Conservation (phyloP, 2,113 vertebrate species). For the Nibea albiflora region DNA sequence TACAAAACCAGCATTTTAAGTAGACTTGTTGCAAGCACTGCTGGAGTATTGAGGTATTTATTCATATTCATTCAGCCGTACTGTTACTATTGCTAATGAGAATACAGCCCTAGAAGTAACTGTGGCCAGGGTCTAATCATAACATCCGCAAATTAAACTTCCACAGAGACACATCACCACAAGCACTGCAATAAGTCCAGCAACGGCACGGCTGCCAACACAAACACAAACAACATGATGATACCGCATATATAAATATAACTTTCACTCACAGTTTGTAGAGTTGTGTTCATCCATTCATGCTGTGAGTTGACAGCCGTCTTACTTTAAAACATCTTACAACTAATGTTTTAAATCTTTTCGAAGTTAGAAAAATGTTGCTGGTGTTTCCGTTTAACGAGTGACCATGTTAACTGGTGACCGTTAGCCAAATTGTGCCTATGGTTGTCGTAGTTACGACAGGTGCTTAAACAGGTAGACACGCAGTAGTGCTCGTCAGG, state of each 20-base stretch:
- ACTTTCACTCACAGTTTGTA: conserved; percentile 14
- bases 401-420: no score
- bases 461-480: no score
- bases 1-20: neutral
- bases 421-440: no score
- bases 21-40: neutral
- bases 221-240: neutral
- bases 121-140: neutral
- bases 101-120: neutral
- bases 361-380: no score
- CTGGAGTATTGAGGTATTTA: neutral
- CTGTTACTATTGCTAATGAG: neutral
- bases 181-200: neutral
- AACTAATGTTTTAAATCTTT: neutral
- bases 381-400: neutral
- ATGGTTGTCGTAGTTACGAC: no score
- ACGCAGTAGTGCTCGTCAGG: no score
- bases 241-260: neutral
- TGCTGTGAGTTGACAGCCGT: neutral
- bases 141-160: neutral
- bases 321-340: neutral
- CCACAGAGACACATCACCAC: conserved; percentile 2
- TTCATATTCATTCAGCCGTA: neutral
- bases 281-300: neutral
- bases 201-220: neutral